Evolutionary conservation across 2,113 vertebrate species (phyloP), one percentile per base, ranked within the genome.

Genomic region (Salvelinus fontinalis): DNA sequence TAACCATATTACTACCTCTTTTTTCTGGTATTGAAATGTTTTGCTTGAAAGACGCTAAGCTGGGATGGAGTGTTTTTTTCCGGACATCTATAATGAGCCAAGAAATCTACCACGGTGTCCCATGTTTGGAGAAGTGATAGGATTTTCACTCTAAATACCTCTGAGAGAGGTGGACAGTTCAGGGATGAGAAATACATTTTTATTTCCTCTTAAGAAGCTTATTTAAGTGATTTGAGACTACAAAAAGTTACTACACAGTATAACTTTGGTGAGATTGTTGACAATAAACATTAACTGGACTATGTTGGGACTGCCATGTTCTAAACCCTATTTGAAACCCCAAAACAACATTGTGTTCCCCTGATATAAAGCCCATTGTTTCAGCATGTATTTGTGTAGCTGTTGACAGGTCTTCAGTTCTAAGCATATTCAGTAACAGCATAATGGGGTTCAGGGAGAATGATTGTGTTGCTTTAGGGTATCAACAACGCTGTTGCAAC

Each of bases 21-120:
- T 73, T 71, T 75, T 16, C 57, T 71, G 8, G 51, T 74, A 75
- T 68, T 76, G 75, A 80, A 82, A 78, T 74, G 73, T 66, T 79
- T 69, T 67, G 80, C 69, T 73, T 76, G 76, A 76, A 84, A 81
- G 76, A 79, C 67, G 74, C 82, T 76, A 70, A 75, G 74, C 80
- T 75, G 75, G 81, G 77, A 75, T 70, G 24, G 75, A 79, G 64
- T 73, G 72, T 70, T 83, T 83, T 86, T 79, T 60, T 54, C 51
- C 67, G 74, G 74, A 62, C 77, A 67, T 48, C 68, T 73, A 44
- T 44, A 66, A 80, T 81, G 54, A 64, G 77, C 77, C 77, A 78
- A 5, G 51, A 71, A 83, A 81, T 66, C 76, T 29, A 49, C 76
- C 48, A 65, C 70, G 68, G 74, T 76, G 67, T 29, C 57, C 81